Evolutionary conservation across 2,113 vertebrate species (phyloP).

Genomic region (Damaliscus lunatus): DNA sequence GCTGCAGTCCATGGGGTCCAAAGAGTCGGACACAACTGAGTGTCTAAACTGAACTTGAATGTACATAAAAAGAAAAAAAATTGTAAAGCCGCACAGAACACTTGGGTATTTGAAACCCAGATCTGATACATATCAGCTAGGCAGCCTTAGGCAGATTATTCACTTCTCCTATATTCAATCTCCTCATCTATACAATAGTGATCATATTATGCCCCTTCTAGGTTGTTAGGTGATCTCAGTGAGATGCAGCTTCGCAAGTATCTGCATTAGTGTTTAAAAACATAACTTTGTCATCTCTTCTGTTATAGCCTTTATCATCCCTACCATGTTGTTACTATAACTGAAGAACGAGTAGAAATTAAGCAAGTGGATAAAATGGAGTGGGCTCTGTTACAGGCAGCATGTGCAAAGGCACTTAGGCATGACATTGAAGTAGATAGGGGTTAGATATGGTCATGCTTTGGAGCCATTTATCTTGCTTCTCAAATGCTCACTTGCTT

Average conservation of each 20-base stretch:
- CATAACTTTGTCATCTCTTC: neutral
- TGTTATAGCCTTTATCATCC: neutral
- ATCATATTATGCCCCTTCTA: neutral
- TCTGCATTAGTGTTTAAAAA: neutral
- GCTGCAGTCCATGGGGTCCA: neutral
- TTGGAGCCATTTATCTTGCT: constrained; percentile 46
- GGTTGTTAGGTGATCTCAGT: neutral
- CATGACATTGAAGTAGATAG: constrained; percentile 19
- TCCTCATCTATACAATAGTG: neutral
- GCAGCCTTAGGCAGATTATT: neutral
- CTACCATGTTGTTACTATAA: neutral
- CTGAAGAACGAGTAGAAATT: neutral
- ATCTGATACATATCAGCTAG: neutral
- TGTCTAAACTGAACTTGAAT: neutral
- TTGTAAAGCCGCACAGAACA: neutral
- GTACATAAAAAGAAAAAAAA: neutral
- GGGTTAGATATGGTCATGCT: neutral
- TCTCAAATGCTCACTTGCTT: constrained; percentile 52
- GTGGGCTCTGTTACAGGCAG: neutral
- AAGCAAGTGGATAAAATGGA: neutral
- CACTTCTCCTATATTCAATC: neutral
- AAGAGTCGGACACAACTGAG: neutral
- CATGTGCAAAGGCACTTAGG: constrained; percentile 24
- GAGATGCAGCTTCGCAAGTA: neutral
- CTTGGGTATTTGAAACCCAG: neutral